A percentile compares a stretch with the other conserved stretches of the same genome.
These are phyloP conservation scores for Enteromius fasciolatus DNA, from an alignment of 2,797 vertebrate species.

Conservation along the genomic window DNA sequence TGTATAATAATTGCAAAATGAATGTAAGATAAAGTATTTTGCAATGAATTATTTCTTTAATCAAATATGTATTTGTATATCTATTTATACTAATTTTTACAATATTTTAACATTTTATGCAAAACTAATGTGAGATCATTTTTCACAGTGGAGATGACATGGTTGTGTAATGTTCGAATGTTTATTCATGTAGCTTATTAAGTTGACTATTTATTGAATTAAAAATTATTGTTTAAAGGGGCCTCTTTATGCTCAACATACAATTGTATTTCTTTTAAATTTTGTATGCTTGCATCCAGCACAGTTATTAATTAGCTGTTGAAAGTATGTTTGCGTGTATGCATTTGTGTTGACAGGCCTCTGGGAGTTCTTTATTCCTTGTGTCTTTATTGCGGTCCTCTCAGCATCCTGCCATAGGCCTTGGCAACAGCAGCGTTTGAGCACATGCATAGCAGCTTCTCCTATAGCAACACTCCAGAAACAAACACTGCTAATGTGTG, in stretches of 20 bases:
- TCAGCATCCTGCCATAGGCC: slow-evolving; percentile 58
- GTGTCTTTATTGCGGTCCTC: slow-evolving; percentile 62
- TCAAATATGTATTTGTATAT: neutral
- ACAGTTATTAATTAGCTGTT: slow-evolving; percentile 5
- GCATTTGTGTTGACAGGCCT: slow-evolving; percentile 37
- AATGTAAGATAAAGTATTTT: slow-evolving; percentile 7
- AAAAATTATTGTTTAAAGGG: neutral
- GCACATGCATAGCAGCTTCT: slow-evolving; percentile 56
- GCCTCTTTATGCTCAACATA: neutral
- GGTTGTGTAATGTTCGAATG: neutral
- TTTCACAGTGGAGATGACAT: neutral
- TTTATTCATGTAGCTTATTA: neutral
- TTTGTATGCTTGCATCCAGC: neutral
- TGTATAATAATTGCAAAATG: neutral
- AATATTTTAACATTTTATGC: too few relatives aligned
- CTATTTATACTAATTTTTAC: neutral
- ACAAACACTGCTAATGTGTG: slow-evolving; percentile 41
- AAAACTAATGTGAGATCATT: neutral
- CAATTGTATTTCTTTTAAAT: too few relatives aligned
- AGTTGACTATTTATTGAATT: neutral
- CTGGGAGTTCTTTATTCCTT: slow-evolving; percentile 47
- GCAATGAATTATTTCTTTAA: neutral
- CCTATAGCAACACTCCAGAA: slow-evolving; percentile 59
- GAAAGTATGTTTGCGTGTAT: slow-evolving; percentile 25
- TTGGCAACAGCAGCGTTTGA: slow-evolving; percentile 60